Percentiles rank a stretch among this genome's conserved stretches.
phyloP scores from a whole-genome alignment of 2,113 vertebrate species.

The Lates calcarifer region DNA sequence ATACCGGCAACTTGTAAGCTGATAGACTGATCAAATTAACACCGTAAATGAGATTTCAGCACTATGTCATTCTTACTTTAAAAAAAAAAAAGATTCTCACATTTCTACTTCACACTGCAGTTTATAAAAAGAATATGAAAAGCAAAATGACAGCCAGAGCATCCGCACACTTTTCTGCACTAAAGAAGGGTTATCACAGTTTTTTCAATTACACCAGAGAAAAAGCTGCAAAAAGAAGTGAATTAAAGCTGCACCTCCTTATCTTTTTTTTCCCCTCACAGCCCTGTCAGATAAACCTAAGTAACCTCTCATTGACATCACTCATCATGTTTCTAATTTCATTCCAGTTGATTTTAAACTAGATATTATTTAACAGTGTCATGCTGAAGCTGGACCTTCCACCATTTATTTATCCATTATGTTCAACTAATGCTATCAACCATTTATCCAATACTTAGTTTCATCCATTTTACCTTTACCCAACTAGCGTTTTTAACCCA shows the following conservation, averaged over 20 bases:
- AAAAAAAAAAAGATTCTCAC: conserved; percentile 34
- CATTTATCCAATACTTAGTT: neutral
- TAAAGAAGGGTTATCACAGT: neutral
- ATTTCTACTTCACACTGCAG: conserved; percentile 20
- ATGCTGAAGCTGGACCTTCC: neutral
- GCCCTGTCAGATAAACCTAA: neutral
- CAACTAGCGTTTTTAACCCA: too few species aligned
- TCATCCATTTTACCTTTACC: too few species aligned
- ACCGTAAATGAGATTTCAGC: conserved; percentile 63
- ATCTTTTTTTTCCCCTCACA: neutral
- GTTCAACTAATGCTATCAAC: neutral
- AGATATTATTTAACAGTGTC: neutral
- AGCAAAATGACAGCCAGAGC: conserved; percentile 12
- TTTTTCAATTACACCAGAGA: neutral
- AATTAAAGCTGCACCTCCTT: neutral
- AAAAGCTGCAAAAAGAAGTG: neutral
- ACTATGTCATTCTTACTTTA: conserved; percentile 40
- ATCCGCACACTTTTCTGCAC: neutral
- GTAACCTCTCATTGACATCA: neutral
- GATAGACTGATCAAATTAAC: conserved; percentile 58
- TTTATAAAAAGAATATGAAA: neutral
- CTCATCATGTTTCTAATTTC: neutral
- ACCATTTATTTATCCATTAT: neutral
- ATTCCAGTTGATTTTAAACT: neutral
- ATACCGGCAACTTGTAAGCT: conserved; percentile 53